These are phyloP conservation scores for Pangasius larnaudii DNA, from an alignment of 2,797 vertebrate species.

Conservation along the genomic window DNA sequence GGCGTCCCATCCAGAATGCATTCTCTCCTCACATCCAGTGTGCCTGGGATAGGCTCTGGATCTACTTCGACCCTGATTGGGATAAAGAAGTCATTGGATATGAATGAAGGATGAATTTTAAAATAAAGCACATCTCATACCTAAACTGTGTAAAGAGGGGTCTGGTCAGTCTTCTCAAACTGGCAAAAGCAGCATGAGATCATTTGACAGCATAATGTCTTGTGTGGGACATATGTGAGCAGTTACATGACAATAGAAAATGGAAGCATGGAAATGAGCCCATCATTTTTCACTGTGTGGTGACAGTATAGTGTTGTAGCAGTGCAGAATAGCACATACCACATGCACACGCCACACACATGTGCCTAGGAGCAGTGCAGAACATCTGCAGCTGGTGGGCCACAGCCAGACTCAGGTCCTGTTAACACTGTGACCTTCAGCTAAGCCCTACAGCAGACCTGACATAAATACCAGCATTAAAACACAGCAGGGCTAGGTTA, in stretches of 20 bases:
- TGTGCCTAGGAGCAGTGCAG: neutral
- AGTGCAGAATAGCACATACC: constrained; percentile 23
- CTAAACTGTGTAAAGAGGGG: neutral
- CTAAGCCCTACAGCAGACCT: constrained; percentile 40
- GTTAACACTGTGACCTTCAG: constrained; percentile 49
- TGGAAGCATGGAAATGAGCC: constrained; percentile 6
- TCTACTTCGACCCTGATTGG: neutral
- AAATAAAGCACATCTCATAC: neutral
- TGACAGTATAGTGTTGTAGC: constrained; percentile 26
- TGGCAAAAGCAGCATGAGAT: constrained; percentile 12
- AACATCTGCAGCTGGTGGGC: constrained; percentile 23
- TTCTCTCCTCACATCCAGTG: neutral
- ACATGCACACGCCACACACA: constrained; percentile 30
- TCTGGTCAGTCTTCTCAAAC: neutral
- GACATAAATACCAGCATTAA: constrained; percentile 29
- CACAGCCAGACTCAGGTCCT: constrained; percentile 24
- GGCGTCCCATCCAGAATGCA: neutral
- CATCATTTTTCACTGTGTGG: constrained; percentile 19
- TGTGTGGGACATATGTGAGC: constrained; percentile 4
- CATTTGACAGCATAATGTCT: constrained; percentile 15
- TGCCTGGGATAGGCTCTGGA: neutral
- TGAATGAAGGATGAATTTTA: neutral
- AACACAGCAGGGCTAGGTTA: neutral
- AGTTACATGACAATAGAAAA: constrained; percentile 27
- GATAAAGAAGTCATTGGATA: neutral